Base-by-base conservation (phyloP, 2,888 invertebrate genomes). In the Andrena fulva region DNA sequence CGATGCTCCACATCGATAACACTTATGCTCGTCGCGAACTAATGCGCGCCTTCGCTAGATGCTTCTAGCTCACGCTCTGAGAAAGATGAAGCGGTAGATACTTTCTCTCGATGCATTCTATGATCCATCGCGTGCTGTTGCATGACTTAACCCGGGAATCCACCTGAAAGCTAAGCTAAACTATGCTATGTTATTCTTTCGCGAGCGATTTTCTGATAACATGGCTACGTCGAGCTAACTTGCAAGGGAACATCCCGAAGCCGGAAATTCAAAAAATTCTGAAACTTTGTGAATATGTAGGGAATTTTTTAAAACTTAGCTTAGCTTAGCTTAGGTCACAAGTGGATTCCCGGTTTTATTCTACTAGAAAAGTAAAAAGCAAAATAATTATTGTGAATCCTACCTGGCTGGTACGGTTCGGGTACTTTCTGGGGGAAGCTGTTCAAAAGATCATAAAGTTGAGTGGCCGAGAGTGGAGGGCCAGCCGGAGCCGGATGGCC, bases 391-490 rank as follows among this genome's bases (percentile, higher is more conserved):
- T 31, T 33, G 6, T 2, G 5, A 35, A 31, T 6, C 16, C 4
- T 79, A 89, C 88, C 91, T 64, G 85, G 71, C 0, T 87, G 67
- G 68, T 92, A 93, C 63, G 90, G 92, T 2, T 92, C 91, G 7
- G 87, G 86, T 2, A 91, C 70, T 59, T 91, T 91, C 35, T 91
- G 91, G 0, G 93, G 93, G 42, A 92, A 92, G 35, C 90, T 90
- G 72, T 92, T 92, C 2, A 93, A 77, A 0, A 92, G 84, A 75
- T 93, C 92, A 82, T 93, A 93, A 2, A 93, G 87, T 62, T 93
- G 92, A 2, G 90, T 89, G 2, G 92, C 92, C 1, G 93, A 92
- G 0, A 92, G 64, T 0, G 92, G 90, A 24, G 92, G 90, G 0
- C 89, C 91, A 10, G 91, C 90, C 0, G 90, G 87, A 0, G 89